Evolutionary conservation across 2,888 invertebrate species (phyloP), one percentile per base, ranked within the genome.

Genomic region (Julus scanicus): DNA sequence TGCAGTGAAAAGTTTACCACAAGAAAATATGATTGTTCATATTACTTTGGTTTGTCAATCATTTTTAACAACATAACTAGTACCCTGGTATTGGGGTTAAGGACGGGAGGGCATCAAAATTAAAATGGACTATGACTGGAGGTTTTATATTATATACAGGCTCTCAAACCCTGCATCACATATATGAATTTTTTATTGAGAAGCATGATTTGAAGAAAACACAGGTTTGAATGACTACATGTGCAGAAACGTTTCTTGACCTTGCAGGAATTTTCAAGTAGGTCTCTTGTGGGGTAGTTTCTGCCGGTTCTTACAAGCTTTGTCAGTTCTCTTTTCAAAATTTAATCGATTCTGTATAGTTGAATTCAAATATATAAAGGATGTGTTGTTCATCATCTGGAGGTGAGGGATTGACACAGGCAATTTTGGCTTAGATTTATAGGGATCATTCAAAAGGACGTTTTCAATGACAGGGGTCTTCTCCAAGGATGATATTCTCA

Each of bases 131-230:
- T 48, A 48, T 48, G 11, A 48, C 11, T 48, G 48, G 53, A 6
- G 15, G 53, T 53, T 53, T n/a, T n/a, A n/a, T n/a, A n/a, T n/a
- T n/a, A n/a, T n/a, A n/a, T 53, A n/a, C 8, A n/a, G 4, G 20
- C 13, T 3, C 13, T 3, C 63, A 63, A 63, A 17, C 20, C 20
- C 63, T n/a, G 20, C 63, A n/a, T 63, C 4, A n/a, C 17, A 63
- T 63, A 20, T 20, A 11, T 17, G 13, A 6, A 6, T n/a, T 63
- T 20, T 13, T 63, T 20, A 17, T 63, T 63, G 63, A 20, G 63
- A 6, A n/a, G 63, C 63, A 63, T 63, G 63, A 63, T 17, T 63
- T 63, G 63, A 63, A 63, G 63, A 63, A 63, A 63, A 63, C 8
- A 8, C n/a, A n/a, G n/a, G 63, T 63, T 63, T 4, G 63, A 20